Evolutionary conservation across 2,888 invertebrate species (phyloP).

Genomic region (Melanchra persicariae): DNA sequence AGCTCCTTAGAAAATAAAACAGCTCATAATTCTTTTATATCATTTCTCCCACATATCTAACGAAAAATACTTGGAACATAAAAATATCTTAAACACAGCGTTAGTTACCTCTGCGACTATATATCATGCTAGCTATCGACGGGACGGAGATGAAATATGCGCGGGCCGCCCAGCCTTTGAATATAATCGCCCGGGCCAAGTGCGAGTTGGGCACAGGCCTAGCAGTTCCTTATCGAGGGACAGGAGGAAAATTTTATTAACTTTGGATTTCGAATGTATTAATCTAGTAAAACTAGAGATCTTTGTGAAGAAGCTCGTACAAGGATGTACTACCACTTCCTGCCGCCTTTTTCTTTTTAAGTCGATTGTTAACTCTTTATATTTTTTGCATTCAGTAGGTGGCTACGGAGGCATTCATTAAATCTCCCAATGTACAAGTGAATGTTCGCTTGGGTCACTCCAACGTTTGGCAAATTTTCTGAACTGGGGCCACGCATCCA

Average conservation of each 20-base stretch:
- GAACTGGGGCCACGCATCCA: no score
- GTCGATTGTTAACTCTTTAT: no score
- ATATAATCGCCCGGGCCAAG: constrained; percentile 68
- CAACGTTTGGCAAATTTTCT: no score
- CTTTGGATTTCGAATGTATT: no score
- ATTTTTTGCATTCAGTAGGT: no score
- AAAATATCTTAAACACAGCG: constrained; percentile 68
- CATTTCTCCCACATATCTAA: constrained; percentile 28
- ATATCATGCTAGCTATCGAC: constrained; percentile 83
- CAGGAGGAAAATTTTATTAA: background rate
- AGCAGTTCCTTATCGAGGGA: constrained; percentile 37
- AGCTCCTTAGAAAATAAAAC: constrained; percentile 22
- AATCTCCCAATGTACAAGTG: no score
- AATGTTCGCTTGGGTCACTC: no score
- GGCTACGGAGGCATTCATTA: no score
- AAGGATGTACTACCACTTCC: no score
- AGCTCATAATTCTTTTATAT: constrained; percentile 14
- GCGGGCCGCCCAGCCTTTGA: constrained; percentile 77
- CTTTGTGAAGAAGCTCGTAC: no score
- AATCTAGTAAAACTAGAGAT: no score
- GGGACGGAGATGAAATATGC: constrained; percentile 83
- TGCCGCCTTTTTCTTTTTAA: no score
- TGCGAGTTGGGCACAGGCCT: constrained; percentile 11
- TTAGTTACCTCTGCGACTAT: constrained; percentile 62
- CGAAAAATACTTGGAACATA: constrained; percentile 55